Evolutionary conservation across 2,113 vertebrate species (phyloP), one percentile per base, ranked within the genome.

Genomic region (Terrapene triunguis): DNA sequence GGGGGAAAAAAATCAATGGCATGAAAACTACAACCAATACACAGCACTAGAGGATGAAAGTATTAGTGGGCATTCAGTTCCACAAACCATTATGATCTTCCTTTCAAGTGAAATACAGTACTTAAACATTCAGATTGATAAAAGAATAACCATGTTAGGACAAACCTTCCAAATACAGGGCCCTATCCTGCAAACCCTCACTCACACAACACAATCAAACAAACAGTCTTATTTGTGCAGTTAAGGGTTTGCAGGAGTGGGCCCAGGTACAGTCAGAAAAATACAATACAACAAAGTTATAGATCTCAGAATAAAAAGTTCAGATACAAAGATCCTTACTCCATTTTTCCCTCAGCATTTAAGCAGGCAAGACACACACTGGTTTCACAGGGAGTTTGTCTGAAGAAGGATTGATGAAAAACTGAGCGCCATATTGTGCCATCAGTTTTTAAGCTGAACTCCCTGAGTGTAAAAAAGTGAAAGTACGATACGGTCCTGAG

Each of bases 241-340:
- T 86, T 89, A 12, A 29, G 14, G 50, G 24, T 87, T 90, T 85
- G 90, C 84, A 85, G 51, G 93, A 95, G 74, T 29, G 87, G 84
- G 42, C 91, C 94, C 88, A 95, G 85, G 86, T 88, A 87, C 54
- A 54, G 84, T 25, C n/a, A 54, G 35, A 55, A 82, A 81, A 82
- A 82, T 42, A 82, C 51, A 55, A 27, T 82, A 14, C 22, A 79
- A 11, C 94, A 93, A 78, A 35, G 22, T 84, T 95, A 88, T 83
- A 92, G 85, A 95, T 78, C 74, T 95, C 82, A 84, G 85, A 87
- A 92, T 92, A 79, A 84, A 93, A 94, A 95, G 74, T 93, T 35
- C 3, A 2, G 42, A 91, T 85, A 50, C 65, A 81, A 87, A 90
- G 87, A 65, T 87, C 21, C 59, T 82, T 48, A 80, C 44, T 82